Conservation (phyloP, 2,888 invertebrate genomes). For the Ferdinandea cuprea region DNA sequence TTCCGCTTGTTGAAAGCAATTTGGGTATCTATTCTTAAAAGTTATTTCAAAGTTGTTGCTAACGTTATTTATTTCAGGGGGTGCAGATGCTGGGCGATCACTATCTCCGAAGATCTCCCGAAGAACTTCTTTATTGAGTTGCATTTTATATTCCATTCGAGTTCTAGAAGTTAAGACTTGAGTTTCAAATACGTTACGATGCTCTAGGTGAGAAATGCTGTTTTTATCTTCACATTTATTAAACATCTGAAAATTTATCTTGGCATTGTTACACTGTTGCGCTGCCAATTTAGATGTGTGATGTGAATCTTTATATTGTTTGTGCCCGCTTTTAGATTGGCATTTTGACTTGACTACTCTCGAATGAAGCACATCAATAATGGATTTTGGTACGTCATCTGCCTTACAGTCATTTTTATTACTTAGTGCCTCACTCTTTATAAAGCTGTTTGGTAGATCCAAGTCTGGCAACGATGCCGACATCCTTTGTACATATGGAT, state of each 20-base stretch:
- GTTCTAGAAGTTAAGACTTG: conserved; percentile 89
- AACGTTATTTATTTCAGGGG: conserved; percentile 84
- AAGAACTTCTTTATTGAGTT: conserved; percentile 90
- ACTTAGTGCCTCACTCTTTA: background rate
- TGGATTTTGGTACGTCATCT: conserved; percentile 78
- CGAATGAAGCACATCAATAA: conserved; percentile 82
- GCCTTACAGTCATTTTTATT: conserved; percentile 13
- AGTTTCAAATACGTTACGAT: conserved; percentile 86
- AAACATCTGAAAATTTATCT: background rate
- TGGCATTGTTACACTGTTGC: conserved; percentile 7
- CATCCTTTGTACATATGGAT: conserved; percentile 88
- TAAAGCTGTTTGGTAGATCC: conserved; percentile 82
- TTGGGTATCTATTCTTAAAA: conserved; percentile 81
- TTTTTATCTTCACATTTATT: conserved; percentile 52
- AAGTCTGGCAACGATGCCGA: conserved; percentile 91
- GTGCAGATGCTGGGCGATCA: conserved; percentile 92
- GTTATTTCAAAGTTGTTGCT: conserved; percentile 76
- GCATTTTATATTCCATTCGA: conserved; percentile 88
- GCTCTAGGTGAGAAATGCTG: conserved; percentile 75
- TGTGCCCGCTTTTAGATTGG: conserved; percentile 24
- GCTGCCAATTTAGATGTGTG: conserved; percentile 9
- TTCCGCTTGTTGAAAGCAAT: conserved; percentile 79
- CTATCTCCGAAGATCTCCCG: conserved; percentile 90
- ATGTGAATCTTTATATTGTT: conserved; percentile 38
- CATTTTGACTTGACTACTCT: conserved; percentile 76